phyloP scores from a whole-genome alignment of 2,797 vertebrate species.

The Todus mexicanus region DNA sequence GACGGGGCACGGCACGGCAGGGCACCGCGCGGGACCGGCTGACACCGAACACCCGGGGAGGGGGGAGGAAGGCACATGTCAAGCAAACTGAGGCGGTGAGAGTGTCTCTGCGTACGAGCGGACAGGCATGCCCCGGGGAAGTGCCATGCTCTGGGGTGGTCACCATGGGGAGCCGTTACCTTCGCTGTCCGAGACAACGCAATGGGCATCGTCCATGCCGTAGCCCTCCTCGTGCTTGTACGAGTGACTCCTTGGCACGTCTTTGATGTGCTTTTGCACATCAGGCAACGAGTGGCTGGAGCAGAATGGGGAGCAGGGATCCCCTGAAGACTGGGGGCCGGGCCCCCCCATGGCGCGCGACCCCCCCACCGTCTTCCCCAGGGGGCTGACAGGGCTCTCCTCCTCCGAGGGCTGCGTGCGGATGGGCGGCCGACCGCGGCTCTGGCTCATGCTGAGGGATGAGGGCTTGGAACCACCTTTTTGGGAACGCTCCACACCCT shows the following conservation, averaged over 20 bases:
- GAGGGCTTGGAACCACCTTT: conserved; percentile 81
- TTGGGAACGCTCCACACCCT: conserved; percentile 87
- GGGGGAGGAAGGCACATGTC: conserved; percentile 79
- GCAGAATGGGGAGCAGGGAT: conserved; percentile 93
- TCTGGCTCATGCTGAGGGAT: conserved; percentile 77
- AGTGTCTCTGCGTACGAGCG: conserved; percentile 60
- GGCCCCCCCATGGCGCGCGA: conserved; percentile 79
- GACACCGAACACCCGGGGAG: conserved; percentile 57
- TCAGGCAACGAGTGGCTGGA: conserved; percentile 99
- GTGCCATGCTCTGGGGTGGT: conserved; percentile 74
- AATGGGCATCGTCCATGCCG: conserved; percentile 96
- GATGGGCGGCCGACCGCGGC: conserved; percentile 87
- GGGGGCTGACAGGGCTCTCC: conserved; percentile 94
- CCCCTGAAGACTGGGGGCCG: conserved; percentile 77
- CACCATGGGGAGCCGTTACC: conserved; percentile 92
- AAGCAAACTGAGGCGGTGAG: conserved; percentile 73
- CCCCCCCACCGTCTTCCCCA: conserved; percentile 87
- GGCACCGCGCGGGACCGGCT: conserved; percentile 36
- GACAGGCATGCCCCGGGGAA: conserved; percentile 46
- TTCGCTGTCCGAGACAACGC: conserved; percentile 99
- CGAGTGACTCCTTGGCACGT: conserved; percentile 91
- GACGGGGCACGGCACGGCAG: conserved; percentile 19
- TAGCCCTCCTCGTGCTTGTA: conserved; percentile 98
- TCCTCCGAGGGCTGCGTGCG: conserved; percentile 94
- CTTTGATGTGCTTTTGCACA: conserved; percentile 96